Conservation (phyloP, 2,797 vertebrate genomes). For the Rhabdomys pumilio region DNA sequence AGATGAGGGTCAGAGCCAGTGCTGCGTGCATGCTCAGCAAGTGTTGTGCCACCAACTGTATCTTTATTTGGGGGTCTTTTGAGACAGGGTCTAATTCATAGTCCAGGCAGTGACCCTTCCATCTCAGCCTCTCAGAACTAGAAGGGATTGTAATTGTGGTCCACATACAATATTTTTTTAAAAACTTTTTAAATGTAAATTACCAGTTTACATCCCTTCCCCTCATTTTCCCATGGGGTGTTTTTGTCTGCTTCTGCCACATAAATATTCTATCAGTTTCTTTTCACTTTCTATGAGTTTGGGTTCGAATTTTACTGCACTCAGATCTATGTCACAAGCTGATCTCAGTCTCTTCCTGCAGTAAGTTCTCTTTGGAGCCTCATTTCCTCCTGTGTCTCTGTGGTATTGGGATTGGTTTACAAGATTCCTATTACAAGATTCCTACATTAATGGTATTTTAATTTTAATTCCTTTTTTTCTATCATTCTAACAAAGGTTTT, state of each 20-base stretch:
- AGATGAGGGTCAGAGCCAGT: not conserved
- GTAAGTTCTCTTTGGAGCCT: slow-evolving; percentile 2
- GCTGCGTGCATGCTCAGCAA: not conserved
- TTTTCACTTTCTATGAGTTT: not conserved
- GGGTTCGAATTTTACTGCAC: not conserved
- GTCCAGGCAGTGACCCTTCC: not conserved
- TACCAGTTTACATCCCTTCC: not conserved
- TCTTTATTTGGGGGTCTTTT: not conserved
- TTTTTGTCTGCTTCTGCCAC: not conserved
- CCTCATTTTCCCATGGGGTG: not conserved
- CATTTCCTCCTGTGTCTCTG: slow-evolving; percentile 6
- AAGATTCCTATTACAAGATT: slow-evolving; percentile 36
- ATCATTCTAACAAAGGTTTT: not conserved
- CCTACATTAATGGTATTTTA: not conserved
- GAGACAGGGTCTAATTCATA: not conserved
- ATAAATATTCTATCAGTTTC: not conserved
- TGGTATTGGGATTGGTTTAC: not conserved
- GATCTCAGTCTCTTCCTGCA: slow-evolving; percentile 13
- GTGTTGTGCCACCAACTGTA: not conserved
- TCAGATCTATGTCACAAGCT: not conserved
- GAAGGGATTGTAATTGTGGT: not conserved
- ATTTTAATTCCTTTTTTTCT: not conserved
- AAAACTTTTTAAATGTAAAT: not conserved
- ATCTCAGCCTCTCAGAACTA: not conserved
- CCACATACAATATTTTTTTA: not conserved